phyloP scores from a whole-genome alignment of 2,113 vertebrate species.

The Ceyx melanurus region DNA sequence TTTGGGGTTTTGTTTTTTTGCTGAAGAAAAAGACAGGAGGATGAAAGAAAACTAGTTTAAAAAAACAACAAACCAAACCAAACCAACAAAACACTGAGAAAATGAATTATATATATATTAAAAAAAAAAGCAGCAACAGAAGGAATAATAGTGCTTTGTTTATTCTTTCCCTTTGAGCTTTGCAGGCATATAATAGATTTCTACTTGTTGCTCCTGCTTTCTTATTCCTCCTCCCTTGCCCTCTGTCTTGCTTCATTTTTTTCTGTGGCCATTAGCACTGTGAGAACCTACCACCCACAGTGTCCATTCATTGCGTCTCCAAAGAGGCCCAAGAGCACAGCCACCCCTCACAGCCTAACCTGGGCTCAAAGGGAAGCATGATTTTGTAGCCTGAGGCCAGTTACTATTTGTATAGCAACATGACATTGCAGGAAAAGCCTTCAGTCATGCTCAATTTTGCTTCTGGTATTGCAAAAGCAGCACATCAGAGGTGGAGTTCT shows the following conservation, averaged over 20 bases:
- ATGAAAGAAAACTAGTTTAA: constrained; percentile 1
- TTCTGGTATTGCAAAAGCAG: constrained; percentile 19
- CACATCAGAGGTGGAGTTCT: neutral
- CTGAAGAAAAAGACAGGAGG: constrained; percentile 19
- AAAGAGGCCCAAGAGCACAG: neutral
- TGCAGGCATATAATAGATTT: constrained; percentile 32
- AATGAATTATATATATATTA: neutral
- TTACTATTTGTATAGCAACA: neutral
- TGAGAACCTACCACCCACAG: constrained; percentile 45
- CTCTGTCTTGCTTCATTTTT: constrained; percentile 7
- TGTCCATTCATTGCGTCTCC: constrained; percentile 25
- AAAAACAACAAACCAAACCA: neutral
- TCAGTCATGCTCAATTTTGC: constrained; percentile 36
- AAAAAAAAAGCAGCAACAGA: neutral
- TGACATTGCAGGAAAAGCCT: constrained; percentile 12
- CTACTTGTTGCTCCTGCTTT: constrained; percentile 44
- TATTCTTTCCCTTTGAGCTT: constrained; percentile 47
- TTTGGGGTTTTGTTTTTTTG: neutral
- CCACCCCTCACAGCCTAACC: constrained; percentile 6
- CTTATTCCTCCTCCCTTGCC: constrained; percentile 2
- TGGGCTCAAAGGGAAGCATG: neutral
- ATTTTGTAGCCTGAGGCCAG: constrained; percentile 1
- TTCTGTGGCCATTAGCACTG: neutral
- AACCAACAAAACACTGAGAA: neutral
- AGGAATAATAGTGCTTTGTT: constrained; percentile 38